phyloP scores from a whole-genome alignment of 2,888 invertebrate genomes.

The Mycalesis mineus region DNA sequence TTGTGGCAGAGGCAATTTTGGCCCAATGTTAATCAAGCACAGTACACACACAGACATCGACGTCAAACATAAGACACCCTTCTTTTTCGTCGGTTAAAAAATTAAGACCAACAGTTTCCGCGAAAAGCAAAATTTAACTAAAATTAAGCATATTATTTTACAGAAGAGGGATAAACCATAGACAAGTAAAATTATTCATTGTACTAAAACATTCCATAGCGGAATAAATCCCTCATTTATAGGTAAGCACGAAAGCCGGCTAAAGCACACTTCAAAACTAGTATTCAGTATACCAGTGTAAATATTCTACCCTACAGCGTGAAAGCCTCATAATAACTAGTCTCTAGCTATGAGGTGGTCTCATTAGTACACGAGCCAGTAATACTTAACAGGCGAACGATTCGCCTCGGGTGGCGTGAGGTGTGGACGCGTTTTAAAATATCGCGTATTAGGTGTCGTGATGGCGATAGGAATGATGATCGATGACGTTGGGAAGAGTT shows the following conservation, averaged over 20 bases:
- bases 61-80: no score
- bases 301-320: neutral
- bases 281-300: neutral
- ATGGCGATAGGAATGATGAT: conserved; percentile 2
- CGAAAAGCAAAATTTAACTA: no score
- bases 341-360: conserved; percentile 7
- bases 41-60: no score
- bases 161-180: no score
- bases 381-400: conserved; percentile 13
- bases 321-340: neutral
- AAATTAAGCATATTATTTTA: no score
- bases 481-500: neutral
- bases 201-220: no score
- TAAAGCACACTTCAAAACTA: neutral
- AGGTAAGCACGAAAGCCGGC: neutral
- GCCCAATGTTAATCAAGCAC: no score
- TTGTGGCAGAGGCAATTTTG: no score
- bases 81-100: no score
- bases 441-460: conserved; percentile 8
- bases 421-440: conserved; percentile 8
- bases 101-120: no score
- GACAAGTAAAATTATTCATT: no score
- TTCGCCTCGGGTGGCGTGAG: conserved; percentile 13
- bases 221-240: neutral
- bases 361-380: conserved; percentile 8